Base-by-base conservation (phyloP, 2,113 vertebrate species). In the Microcebus ravelobensis region DNA sequence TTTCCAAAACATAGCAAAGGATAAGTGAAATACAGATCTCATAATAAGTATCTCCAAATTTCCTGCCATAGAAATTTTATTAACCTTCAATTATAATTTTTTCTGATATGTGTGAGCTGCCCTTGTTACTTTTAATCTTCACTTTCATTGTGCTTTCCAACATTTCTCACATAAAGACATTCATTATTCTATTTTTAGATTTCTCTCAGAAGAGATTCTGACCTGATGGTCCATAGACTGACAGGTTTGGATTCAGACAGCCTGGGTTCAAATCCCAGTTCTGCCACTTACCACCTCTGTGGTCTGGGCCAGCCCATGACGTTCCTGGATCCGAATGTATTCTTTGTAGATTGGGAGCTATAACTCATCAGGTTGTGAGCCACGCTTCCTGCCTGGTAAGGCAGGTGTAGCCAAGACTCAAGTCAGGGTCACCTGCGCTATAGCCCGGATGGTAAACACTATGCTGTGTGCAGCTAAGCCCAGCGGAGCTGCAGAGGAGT, bases 81-180 rank as follows among this genome's bases (percentile, higher is more conserved):
- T 17, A 55, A 55, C 12, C 21, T 90, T 90, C 21, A 27, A 21
- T 77, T 55, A 68, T 34, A 73, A 57, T 36, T 80, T 84, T 88
- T 88, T 73, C 80, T 91, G 71, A 70, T 76, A 71, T 89, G 10
- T 27, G 6, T 42, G 15, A 81, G 29, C 31, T 94, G 20, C 14
- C 6, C 8, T 84, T 74, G 20, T 25, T 68, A 18, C 36, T 71
- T 84, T 50, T 39, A 45, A 52, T 20, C 8, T 92, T 79, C 23
- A 88, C 36, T 93, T 96, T 88, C 5, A n/a, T 85, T 63, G 31
- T 52, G 1, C 14, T 90, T 96, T 96, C 29, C 23, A 39, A 94
- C 94, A 65, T 52, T 63, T 20, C 9, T 88, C 63, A 73, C 11
- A 45, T 61, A 77, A 77, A 36, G 21, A 82, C 34, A 65, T 70